phyloP scores from a whole-genome alignment of 2,888 invertebrate species.

The Liodrosophila aerea region DNA sequence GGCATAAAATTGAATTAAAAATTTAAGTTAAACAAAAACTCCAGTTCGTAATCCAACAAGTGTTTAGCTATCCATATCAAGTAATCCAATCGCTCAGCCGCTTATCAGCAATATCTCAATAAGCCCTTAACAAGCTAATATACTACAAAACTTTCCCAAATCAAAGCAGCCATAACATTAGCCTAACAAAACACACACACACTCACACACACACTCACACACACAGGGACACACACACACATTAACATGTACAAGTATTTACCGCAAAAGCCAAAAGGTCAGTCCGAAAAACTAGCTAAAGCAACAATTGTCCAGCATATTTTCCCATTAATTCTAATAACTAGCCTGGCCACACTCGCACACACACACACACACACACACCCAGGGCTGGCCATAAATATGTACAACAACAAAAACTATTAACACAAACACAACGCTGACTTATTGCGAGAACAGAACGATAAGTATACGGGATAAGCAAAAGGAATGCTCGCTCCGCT shows the following conservation, averaged over 20 bases:
- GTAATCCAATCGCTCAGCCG: too few relatives aligned
- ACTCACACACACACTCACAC: constrained; percentile 12
- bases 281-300: constrained; percentile 9
- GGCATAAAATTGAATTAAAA: too few relatives aligned
- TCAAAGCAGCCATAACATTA: constrained; percentile 25
- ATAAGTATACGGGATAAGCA: constrained; percentile 35
- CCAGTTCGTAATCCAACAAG: too few relatives aligned
- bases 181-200: constrained; percentile 1
- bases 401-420: constrained; percentile 65
- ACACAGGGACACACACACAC: too few relatives aligned
- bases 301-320: constrained; percentile 66
- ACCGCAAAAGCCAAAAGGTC: constrained; percentile 12
- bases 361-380: constrained; percentile 4
- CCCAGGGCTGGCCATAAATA: constrained; percentile 52
- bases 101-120: neutral
- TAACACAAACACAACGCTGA: constrained; percentile 57
- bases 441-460: constrained; percentile 48
- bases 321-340: constrained; percentile 57
- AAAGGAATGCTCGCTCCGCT: constrained; percentile 11
- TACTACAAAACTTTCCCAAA: constrained; percentile 19
- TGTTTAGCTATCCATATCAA: too few relatives aligned
- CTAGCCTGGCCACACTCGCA: constrained; percentile 22
- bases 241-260: constrained; percentile 5
- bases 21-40: too few relatives aligned
- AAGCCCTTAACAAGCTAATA: constrained; percentile 23